These are phyloP conservation scores for Corythaeola cristata DNA, from an alignment of 2,113 vertebrate species.

Conservation along the genomic window DNA sequence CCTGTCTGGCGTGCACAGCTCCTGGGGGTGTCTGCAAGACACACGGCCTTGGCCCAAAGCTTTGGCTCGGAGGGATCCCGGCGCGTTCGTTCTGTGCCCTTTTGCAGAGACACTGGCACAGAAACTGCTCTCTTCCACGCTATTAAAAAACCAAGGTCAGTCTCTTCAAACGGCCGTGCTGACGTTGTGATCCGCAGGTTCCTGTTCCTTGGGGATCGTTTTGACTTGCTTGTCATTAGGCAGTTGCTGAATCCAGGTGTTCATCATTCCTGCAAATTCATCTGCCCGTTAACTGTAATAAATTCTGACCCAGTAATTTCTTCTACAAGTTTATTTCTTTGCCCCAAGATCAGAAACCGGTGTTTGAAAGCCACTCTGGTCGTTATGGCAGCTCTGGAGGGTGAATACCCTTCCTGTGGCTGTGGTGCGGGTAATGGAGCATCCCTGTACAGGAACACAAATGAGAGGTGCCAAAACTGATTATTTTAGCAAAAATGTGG, in stretches of 20 bases:
- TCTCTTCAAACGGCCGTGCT: not conserved
- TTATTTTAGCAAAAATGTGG: not conserved
- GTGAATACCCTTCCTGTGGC: not conserved
- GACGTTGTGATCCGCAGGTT: fast-evolving
- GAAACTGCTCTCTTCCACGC: not conserved
- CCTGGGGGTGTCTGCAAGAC: not conserved
- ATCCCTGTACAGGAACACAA: not conserved
- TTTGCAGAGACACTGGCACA: not conserved
- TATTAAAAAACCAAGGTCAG: not conserved
- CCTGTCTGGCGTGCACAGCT: not conserved
- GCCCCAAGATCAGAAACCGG: not conserved
- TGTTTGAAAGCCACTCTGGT: not conserved
- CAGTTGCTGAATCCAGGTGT: not conserved
- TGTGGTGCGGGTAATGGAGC: not conserved
- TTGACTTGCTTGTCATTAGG: not conserved
- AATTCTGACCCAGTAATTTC: not conserved
- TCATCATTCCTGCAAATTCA: not conserved
- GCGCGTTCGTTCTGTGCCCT: fast-evolving
- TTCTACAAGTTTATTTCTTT: not conserved
- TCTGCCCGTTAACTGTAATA: not conserved
- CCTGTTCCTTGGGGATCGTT: not conserved
- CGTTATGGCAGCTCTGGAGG: not conserved
- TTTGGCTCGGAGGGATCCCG: fast-evolving
- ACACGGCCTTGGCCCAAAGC: fast-evolving
- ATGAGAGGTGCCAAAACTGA: not conserved